These are phyloP conservation scores for Watsonalla binaria DNA, from an alignment of 2,888 invertebrate genomes.

Conservation along the genomic window DNA sequence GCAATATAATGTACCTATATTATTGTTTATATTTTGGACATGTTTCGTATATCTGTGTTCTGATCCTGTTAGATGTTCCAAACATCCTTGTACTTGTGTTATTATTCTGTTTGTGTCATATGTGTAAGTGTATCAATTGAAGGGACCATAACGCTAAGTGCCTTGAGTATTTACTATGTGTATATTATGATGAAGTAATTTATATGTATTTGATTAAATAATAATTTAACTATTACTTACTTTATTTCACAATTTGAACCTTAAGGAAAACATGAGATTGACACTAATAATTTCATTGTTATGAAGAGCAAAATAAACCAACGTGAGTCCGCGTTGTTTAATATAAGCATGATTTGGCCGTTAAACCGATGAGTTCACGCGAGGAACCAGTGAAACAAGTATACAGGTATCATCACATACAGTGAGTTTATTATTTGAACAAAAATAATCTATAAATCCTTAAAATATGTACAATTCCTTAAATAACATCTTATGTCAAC, in stretches of 20 bases:
- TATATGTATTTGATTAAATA: conserved; percentile 28
- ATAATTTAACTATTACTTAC: conserved; percentile 10
- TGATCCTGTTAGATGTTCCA: neutral
- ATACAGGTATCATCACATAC: conserved; percentile 46
- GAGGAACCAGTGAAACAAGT: conserved; percentile 34
- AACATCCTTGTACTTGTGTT: conserved; percentile 8
- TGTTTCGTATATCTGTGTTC: neutral
- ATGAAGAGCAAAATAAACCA: no score
- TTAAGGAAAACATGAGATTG: no score
- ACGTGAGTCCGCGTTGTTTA: no score
- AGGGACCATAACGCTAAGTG: conserved; percentile 75
- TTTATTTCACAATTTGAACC: neutral
- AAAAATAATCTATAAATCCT: conserved; percentile 71
- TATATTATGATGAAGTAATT: conserved; percentile 55
- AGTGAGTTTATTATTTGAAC: conserved; percentile 76
- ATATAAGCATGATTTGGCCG: neutral
- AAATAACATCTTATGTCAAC: conserved; percentile 66
- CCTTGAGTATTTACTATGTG: conserved; percentile 62
- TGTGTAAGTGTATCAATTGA: conserved; percentile 48
- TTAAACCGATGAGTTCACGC: neutral
- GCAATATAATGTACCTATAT: neutral
- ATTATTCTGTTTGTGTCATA: conserved; percentile 26
- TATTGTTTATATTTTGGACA: neutral
- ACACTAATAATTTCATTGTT: no score
- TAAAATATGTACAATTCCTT: conserved; percentile 75